Conservation (phyloP, 1,140 invertebrate genomes). For the Fopius arisanus region DNA sequence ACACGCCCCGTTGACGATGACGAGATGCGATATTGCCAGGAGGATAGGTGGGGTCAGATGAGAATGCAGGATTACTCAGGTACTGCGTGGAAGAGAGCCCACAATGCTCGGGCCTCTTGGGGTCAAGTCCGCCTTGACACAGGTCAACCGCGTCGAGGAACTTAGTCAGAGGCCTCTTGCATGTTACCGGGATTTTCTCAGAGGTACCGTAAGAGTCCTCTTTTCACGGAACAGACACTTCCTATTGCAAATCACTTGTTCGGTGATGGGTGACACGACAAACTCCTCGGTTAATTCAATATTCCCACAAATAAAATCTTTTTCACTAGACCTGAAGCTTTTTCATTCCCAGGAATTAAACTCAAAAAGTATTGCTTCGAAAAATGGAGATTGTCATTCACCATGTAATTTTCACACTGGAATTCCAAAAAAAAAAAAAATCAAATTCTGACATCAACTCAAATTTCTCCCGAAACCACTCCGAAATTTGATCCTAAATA, state of each 20-base stretch:
- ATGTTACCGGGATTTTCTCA: not conserved
- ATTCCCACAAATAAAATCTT: not conserved
- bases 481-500: too few relatives aligned
- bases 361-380: too few relatives aligned
- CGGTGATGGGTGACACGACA: not conserved
- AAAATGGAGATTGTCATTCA: too few relatives aligned
- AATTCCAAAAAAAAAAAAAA: too few relatives aligned
- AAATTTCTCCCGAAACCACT: too few relatives aligned
- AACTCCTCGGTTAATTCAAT: not conserved
- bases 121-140: slow-evolving; percentile 30
- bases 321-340: too few relatives aligned
- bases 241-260: slow-evolving; percentile 6
- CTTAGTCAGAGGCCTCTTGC: not conserved
- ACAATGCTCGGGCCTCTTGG: not conserved
- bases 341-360: too few relatives aligned
- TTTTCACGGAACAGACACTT: not conserved
- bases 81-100: not conserved
- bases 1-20: slow-evolving; percentile 12
- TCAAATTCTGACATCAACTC: too few relatives aligned
- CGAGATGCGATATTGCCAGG: slow-evolving; percentile 13
- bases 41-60: not conserved
- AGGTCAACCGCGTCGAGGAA: slow-evolving; percentile 31
- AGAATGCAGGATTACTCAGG: slow-evolving; percentile 5
- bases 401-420: too few relatives aligned
- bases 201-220: slow-evolving; percentile 25